These are phyloP conservation scores for Drosophila monieri DNA, from an alignment of 2,888 invertebrate genomes.

Conservation along the genomic window DNA sequence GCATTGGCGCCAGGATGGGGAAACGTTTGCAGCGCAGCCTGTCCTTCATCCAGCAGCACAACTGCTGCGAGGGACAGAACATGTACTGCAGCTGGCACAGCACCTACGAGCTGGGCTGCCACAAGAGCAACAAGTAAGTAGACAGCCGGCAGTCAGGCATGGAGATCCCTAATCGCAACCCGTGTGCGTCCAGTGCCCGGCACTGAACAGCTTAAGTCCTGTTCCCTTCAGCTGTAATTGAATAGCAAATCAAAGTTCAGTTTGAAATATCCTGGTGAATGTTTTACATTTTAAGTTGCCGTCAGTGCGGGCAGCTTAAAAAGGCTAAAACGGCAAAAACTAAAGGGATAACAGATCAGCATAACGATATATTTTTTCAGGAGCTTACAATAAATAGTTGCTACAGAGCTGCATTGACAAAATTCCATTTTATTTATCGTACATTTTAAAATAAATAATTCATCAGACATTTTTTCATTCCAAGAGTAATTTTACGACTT, in stretches of 20 bases:
- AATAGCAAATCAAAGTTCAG: constrained; percentile 36
- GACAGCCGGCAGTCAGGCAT: not conserved
- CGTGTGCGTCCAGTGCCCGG: constrained; percentile 10
- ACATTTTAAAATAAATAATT: not conserved
- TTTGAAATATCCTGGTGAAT: not conserved
- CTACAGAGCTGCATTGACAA: not conserved
- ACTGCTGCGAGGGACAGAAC: constrained; percentile 75
- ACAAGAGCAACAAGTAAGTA: constrained; percentile 64
- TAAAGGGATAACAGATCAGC: constrained; percentile 5
- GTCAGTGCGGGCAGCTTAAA: constrained; percentile 15
- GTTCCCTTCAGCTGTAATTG: not conserved
- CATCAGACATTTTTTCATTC: not conserved
- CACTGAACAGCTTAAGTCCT: constrained; percentile 8
- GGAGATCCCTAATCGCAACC: constrained; percentile 10
- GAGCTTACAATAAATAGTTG: not conserved
- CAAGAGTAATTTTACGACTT: not conserved
- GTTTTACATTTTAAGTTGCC: constrained; percentile 9
- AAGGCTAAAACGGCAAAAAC: not conserved
- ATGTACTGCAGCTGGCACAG: constrained; percentile 80
- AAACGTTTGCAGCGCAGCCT: constrained; percentile 83
- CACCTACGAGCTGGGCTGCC: constrained; percentile 75
- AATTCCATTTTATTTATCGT: constrained; percentile 6
- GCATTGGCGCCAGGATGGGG: constrained; percentile 80
- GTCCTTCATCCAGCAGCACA: constrained; percentile 83
- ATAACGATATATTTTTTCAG: constrained; percentile 1